Evolutionary conservation across 1,140 invertebrate genomes (phyloP).

Genomic region (Colletes gigas): DNA sequence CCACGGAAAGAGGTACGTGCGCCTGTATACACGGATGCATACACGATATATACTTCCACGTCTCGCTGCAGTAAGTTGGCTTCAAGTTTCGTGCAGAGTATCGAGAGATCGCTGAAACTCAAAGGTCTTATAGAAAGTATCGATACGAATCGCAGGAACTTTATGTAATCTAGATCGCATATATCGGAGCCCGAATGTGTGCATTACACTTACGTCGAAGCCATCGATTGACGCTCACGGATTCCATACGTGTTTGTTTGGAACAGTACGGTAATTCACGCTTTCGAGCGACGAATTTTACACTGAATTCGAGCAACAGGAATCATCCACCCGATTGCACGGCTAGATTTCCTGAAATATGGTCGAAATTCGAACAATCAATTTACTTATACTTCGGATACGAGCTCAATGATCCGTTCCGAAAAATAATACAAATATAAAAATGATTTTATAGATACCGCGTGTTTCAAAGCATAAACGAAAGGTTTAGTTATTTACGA

Average conservation of each 20-base stretch:
- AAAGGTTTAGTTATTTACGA: too few relatives aligned
- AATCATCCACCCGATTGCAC: too few relatives aligned
- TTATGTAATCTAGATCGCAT: slow-evolving; percentile 6
- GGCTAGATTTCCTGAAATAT: too few relatives aligned
- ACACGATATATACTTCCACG: slow-evolving; percentile 22
- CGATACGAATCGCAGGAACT: slow-evolving; percentile 33
- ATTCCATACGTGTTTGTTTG: not conserved
- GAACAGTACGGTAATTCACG: not conserved
- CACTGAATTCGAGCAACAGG: too few relatives aligned
- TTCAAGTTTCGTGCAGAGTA: slow-evolving; percentile 43
- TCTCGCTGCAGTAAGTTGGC: slow-evolving; percentile 20
- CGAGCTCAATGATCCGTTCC: too few relatives aligned
- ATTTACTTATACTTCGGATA: too few relatives aligned
- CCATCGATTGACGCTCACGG: slow-evolving; percentile 9
- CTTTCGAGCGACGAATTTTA: not conserved
- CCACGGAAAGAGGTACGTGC: slow-evolving; percentile 13
- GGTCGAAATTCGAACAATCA: too few relatives aligned
- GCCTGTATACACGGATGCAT: slow-evolving; percentile 2
- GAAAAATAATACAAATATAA: too few relatives aligned
- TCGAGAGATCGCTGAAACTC: slow-evolving; percentile 51
- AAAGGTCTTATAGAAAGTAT: slow-evolving; percentile 48
- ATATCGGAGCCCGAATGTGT: not conserved
- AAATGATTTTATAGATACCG: too few relatives aligned
- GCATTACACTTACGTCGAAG: not conserved
- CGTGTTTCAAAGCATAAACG: too few relatives aligned